Conservation (phyloP, 2,113 vertebrate genomes). For the Sinocyclocheilus grahami region DNA sequence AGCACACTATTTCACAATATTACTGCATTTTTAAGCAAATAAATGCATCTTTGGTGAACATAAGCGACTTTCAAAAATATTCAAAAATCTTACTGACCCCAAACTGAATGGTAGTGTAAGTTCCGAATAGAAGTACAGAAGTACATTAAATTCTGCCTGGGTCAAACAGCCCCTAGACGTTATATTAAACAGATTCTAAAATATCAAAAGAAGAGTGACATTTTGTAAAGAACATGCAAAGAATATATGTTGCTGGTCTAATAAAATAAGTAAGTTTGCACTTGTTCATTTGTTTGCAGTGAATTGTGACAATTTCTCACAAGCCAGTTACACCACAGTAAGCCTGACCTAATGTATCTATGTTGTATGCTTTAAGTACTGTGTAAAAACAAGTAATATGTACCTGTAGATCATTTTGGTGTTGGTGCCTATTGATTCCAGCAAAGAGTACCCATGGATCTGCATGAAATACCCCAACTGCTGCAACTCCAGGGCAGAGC, state of each 20-base stretch:
- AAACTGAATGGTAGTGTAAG: background rate
- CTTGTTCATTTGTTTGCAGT: background rate
- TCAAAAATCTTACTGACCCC: no score
- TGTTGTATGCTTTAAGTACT: background rate
- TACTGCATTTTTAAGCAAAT: no score
- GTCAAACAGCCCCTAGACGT: background rate
- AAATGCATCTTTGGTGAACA: no score
- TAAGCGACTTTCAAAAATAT: no score
- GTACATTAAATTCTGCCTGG: background rate
- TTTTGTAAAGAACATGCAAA: background rate
- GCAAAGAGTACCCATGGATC: constrained; percentile 50
- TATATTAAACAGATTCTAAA: background rate
- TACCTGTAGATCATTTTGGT: constrained; percentile 72
- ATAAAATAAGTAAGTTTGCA: background rate
- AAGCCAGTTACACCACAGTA: background rate
- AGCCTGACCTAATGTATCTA: background rate
- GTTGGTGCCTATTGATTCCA: constrained; percentile 33
- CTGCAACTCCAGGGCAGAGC: constrained; percentile 52
- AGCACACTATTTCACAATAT: background rate
- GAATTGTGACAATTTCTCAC: background rate
- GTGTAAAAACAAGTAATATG: background rate
- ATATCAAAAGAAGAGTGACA: background rate
- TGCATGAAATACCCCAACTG: constrained; percentile 51
- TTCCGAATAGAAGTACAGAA: background rate
- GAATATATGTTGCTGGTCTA: background rate